These are phyloP conservation scores for Torymus tubicola DNA, from an alignment of 2,888 invertebrate species.

Conservation along the genomic window DNA sequence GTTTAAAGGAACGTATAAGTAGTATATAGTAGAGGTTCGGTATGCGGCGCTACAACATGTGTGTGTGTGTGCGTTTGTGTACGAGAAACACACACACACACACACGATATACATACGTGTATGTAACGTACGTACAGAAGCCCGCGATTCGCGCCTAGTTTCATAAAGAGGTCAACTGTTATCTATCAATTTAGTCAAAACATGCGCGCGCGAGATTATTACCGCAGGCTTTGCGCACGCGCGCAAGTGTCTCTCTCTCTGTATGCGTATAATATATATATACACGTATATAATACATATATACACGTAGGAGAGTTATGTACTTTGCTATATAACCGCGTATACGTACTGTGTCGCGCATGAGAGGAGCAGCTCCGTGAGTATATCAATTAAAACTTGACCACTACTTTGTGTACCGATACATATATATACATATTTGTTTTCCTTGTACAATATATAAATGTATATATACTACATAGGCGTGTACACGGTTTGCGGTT, in stretches of 20 bases:
- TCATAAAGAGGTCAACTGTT: constrained; percentile 58
- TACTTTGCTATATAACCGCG: background rate
- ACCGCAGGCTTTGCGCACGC: background rate
- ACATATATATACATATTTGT: too few relatives aligned
- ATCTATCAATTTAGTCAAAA: constrained; percentile 59
- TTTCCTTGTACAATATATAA: too few relatives aligned
- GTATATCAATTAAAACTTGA: too few relatives aligned
- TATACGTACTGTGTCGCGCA: too few relatives aligned
- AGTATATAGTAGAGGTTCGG: too few relatives aligned
- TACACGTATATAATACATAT: too few relatives aligned
- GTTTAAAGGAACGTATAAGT: background rate
- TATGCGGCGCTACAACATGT: background rate
- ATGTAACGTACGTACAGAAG: too few relatives aligned
- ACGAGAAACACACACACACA: background rate
- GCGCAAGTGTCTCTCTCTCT: background rate
- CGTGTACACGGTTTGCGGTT: too few relatives aligned
- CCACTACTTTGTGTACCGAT: too few relatives aligned
- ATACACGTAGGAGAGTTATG: background rate
- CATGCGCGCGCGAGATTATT: constrained; percentile 51
- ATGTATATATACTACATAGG: too few relatives aligned
- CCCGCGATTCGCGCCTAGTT: constrained; percentile 43
- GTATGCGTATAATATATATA: background rate
- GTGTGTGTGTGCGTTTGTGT: background rate
- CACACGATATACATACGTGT: too few relatives aligned
- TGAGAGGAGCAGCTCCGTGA: too few relatives aligned